These are phyloP conservation scores for Pseudachorutes palmiensis DNA, from an alignment of 1,140 invertebrate genomes.

Conservation along the genomic window DNA sequence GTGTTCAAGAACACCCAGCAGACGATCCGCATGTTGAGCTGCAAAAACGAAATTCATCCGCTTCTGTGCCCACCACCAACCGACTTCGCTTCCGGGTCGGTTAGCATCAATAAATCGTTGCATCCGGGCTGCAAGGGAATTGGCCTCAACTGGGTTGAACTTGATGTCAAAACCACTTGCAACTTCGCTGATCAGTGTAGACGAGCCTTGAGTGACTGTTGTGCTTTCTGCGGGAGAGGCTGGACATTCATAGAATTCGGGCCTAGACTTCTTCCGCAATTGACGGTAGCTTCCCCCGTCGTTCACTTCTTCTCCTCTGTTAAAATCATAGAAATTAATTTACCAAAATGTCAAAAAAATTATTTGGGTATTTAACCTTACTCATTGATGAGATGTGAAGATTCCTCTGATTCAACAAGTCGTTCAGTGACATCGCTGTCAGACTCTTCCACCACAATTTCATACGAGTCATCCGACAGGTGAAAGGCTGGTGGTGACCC, in stretches of 20 bases:
- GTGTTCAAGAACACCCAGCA: not conserved
- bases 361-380: too few relatives aligned
- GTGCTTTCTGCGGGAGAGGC: not conserved
- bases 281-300: not conserved
- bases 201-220: not conserved
- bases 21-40: not conserved
- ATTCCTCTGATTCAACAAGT: too few relatives aligned
- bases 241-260: not conserved
- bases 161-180: not conserved
- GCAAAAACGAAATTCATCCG: not conserved
- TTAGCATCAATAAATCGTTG: not conserved
- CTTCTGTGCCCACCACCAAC: not conserved
- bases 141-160: not conserved
- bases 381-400: too few relatives aligned
- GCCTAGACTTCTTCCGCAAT: not conserved
- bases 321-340: too few relatives aligned
- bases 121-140: not conserved
- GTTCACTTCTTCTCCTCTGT: too few relatives aligned
- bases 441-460: too few relatives aligned
- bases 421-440: too few relatives aligned
- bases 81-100: too few relatives aligned
- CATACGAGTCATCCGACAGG: too few relatives aligned
- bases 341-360: too few relatives aligned
- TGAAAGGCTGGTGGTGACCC: too few relatives aligned
- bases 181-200: not conserved